These are phyloP conservation scores for Pluvianellus socialis DNA, from an alignment of 2,113 vertebrate species.

Conservation along the genomic window DNA sequence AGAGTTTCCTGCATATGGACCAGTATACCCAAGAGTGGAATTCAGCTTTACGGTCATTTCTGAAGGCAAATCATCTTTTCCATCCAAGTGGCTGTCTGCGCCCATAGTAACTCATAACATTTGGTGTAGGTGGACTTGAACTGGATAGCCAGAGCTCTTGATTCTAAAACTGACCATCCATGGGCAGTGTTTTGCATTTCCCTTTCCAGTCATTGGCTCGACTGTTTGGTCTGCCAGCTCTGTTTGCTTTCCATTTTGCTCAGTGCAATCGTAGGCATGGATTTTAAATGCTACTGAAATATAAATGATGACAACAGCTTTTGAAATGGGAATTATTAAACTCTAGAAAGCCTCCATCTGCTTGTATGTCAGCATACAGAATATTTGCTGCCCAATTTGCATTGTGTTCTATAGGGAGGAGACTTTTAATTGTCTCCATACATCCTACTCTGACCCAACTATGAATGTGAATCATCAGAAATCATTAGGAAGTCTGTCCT, in stretches of 20 bases:
- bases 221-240: not conserved
- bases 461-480: not conserved
- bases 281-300: not conserved
- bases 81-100: not conserved
- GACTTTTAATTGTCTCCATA: not conserved
- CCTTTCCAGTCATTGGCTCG: not conserved
- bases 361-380: not conserved
- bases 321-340: not conserved
- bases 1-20: not conserved
- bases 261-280: not conserved
- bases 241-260: not conserved
- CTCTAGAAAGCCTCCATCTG: not conserved
- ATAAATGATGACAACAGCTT: not conserved
- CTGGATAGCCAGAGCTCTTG: not conserved
- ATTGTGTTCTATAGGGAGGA: not conserved
- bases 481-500: not conserved
- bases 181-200: not conserved
- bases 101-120: not conserved
- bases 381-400: not conserved
- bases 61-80: not conserved
- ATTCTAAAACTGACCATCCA: not conserved
- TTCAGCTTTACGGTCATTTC: not conserved
- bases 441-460: not conserved
- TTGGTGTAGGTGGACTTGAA: not conserved
- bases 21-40: not conserved